These are phyloP conservation scores for Poecile atricapillus DNA, from an alignment of 2,113 vertebrate species.

Conservation along the genomic window DNA sequence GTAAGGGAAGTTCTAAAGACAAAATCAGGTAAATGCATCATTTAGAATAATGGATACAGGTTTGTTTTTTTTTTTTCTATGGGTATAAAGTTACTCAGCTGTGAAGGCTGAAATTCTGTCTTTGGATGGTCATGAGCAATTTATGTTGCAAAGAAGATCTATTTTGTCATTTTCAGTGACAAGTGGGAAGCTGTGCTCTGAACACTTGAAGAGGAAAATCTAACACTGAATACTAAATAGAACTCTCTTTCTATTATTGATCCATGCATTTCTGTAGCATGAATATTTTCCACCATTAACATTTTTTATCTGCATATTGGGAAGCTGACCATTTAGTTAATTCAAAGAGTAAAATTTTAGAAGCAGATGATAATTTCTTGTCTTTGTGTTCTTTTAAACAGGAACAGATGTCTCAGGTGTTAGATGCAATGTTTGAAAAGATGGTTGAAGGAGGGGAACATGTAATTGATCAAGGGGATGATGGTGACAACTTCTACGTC, in stretches of 20 bases:
- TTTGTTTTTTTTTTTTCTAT: not conserved
- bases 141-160: not conserved
- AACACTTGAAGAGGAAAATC: not conserved
- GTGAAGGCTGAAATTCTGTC: not conserved
- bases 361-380: not conserved
- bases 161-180: not conserved
- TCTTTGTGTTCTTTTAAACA: constrained; percentile 63
- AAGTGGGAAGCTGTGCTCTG: not conserved
- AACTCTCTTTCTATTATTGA: not conserved
- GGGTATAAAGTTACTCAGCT: not conserved
- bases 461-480: constrained; percentile 96
- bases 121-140: not conserved
- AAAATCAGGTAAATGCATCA: not conserved
- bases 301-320: not conserved
- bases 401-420: constrained; percentile 97
- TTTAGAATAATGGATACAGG: not conserved
- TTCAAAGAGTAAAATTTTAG: not conserved
- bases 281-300: not conserved
- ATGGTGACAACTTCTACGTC: constrained; percentile 98
- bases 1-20: not conserved
- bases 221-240: not conserved
- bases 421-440: constrained; percentile 99
- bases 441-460: constrained; percentile 87
- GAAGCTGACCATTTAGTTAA: not conserved
- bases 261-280: not conserved